Conservation (phyloP, 2,888 invertebrate genomes). For the Fragum fragum region DNA sequence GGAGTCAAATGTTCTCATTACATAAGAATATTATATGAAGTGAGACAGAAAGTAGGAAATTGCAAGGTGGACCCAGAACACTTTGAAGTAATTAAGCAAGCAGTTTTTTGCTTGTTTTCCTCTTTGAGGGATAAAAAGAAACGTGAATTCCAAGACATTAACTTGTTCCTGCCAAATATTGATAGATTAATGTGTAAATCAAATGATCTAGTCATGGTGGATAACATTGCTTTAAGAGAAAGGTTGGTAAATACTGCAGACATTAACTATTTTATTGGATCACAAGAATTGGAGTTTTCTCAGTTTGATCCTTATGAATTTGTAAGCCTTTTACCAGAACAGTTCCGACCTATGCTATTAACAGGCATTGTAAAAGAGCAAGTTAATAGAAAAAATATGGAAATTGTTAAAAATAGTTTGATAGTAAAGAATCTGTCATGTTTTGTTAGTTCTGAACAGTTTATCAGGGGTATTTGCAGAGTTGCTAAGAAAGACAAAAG, state of each 20-base stretch:
- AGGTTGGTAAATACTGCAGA: constrained; percentile 34
- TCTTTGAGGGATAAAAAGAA: neutral
- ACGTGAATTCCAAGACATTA: neutral
- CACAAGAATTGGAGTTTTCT: constrained; percentile 34
- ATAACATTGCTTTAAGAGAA: constrained; percentile 34
- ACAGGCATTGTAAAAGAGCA: constrained; percentile 33
- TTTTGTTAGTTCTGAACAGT: constrained; percentile 27
- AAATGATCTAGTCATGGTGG: constrained; percentile 25
- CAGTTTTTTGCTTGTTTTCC: neutral
- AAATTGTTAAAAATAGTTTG: neutral
- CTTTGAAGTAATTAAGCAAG: neutral
- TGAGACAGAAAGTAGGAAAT: constrained; percentile 26
- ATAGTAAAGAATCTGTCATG: constrained; percentile 6
- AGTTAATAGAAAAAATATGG: constrained; percentile 19
- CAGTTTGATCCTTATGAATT: neutral
- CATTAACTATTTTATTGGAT: constrained; percentile 47
- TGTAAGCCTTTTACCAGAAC: constrained; percentile 30
- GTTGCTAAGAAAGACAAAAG: constrained; percentile 33
- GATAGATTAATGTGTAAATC: constrained; percentile 10
- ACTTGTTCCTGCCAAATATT: constrained; percentile 21
- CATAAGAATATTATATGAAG: constrained; percentile 43
- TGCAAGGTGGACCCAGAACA: constrained; percentile 39
- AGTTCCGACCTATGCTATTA: constrained; percentile 33
- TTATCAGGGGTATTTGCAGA: constrained; percentile 45
- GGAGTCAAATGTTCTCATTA: constrained; percentile 36